phyloP scores from a whole-genome alignment of 2,113 vertebrate genomes.

The Mobula hypostoma region DNA sequence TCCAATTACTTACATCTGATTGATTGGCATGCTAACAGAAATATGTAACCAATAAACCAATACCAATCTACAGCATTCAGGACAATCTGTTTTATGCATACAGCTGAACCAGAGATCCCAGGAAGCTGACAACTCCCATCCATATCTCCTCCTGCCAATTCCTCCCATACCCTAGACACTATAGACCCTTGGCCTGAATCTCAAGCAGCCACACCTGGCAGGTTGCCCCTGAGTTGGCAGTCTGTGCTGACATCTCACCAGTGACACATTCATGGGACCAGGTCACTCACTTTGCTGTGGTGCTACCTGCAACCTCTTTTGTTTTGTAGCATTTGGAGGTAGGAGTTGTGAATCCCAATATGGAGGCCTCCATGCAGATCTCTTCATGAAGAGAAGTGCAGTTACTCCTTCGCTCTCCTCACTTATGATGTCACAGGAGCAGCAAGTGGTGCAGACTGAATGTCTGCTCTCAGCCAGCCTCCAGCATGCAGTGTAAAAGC shows the following conservation, averaged over 20 bases:
- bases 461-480: background rate
- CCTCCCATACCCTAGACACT: background rate
- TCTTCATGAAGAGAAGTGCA: background rate
- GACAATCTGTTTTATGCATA: background rate
- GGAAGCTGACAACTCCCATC: background rate
- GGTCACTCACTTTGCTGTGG: background rate
- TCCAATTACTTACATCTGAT: no score
- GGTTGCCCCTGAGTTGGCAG: background rate
- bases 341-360: background rate
- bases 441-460: background rate
- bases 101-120: background rate
- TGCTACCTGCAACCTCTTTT: background rate
- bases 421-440: background rate
- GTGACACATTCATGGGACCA: background rate
- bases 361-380: background rate
- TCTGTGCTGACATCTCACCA: no score
- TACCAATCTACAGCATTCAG: background rate
- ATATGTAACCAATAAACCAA: no score
- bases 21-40: no score
- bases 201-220: no score
- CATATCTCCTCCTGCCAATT: background rate
- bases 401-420: background rate
- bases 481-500: no score
- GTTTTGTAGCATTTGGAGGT: no score
- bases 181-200: background rate